A percentile compares a stretch with the other conserved stretches of the same genome.
Evolutionary conservation across 2,888 invertebrate genomes (phyloP).

Genomic region (Tinea semifulvella): DNA sequence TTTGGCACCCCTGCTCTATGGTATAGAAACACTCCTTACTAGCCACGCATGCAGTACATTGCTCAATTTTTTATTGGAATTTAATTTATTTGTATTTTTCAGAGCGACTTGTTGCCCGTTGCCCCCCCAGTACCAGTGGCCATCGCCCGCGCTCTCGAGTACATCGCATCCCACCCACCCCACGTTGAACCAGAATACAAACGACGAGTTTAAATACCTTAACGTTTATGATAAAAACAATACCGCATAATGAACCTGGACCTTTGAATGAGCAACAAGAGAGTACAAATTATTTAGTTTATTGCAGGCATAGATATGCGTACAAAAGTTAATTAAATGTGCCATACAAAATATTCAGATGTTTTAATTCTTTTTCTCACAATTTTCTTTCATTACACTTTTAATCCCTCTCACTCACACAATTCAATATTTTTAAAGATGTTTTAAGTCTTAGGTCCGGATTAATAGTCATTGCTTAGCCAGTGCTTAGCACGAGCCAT

Average conservation of each 20-base stretch:
- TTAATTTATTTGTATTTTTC: slow-evolving; percentile 17
- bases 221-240: neutral
- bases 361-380: neutral
- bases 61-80: too few species aligned
- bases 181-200: slow-evolving; percentile 7
- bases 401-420: too few species aligned
- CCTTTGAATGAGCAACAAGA: slow-evolving; percentile 1
- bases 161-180: slow-evolving; percentile 29
- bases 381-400: too few species aligned
- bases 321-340: slow-evolving; percentile 9
- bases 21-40: too few species aligned
- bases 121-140: slow-evolving; percentile 34
- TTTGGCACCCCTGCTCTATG: too few species aligned
- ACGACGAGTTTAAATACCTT: neutral
- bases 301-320: slow-evolving; percentile 5
- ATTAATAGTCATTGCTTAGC: too few species aligned
- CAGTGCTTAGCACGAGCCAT: too few species aligned
- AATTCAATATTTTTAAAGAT: too few species aligned
- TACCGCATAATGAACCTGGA: neutral
- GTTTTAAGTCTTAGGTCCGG: too few species aligned
- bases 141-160: slow-evolving; percentile 36
- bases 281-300: slow-evolving; percentile 5
- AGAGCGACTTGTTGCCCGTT: slow-evolving; percentile 34
- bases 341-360: slow-evolving; percentile 1
- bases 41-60: too few species aligned